Evolutionary conservation across 1,140 invertebrate species (phyloP).

Genomic region (Diorhabda elongata): DNA sequence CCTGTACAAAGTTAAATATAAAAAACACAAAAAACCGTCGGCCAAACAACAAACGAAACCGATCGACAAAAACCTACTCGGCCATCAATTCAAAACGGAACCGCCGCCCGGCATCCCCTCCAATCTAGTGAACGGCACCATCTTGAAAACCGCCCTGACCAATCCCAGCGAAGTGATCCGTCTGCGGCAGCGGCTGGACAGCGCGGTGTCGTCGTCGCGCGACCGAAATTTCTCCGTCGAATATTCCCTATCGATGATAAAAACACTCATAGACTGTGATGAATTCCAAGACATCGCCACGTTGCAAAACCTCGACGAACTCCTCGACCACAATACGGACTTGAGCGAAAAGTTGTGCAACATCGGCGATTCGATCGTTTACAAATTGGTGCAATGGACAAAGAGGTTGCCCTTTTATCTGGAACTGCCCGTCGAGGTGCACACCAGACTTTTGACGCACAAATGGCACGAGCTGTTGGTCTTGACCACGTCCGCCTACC

Average conservation of each 20-base stretch:
- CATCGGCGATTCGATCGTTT: conserved; percentile 93
- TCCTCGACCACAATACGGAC: conserved; percentile 85
- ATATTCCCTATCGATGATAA: conserved; percentile 78
- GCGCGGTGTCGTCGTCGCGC: conserved; percentile 77
- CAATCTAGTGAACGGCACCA: conserved; percentile 83
- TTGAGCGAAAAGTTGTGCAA: conserved; percentile 89
- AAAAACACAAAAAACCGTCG: conserved; percentile 88
- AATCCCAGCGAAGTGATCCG: conserved; percentile 89
- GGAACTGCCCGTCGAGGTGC: conserved; percentile 90
- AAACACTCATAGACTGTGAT: conserved; percentile 88
- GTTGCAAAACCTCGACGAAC: conserved; percentile 81
- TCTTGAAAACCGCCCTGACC: conserved; percentile 88
- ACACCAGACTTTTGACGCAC: conserved; percentile 90
- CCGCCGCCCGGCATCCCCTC: conserved; percentile 54
- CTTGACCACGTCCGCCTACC: conserved; percentile 88
- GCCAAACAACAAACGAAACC: conserved; percentile 49
- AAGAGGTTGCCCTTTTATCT: conserved; percentile 94
- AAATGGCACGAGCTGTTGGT: conserved; percentile 97
- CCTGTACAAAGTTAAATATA: conserved; percentile 98
- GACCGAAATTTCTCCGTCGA: conserved; percentile 79
- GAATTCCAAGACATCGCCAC: conserved; percentile 94
- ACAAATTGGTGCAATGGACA: conserved; percentile 97
- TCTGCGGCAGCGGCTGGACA: conserved; percentile 80
- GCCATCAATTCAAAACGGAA: conserved; percentile 42
- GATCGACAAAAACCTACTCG: conserved; percentile 32